Base-by-base conservation (phyloP, 2,888 invertebrate species). In the Lobophora halterata region DNA sequence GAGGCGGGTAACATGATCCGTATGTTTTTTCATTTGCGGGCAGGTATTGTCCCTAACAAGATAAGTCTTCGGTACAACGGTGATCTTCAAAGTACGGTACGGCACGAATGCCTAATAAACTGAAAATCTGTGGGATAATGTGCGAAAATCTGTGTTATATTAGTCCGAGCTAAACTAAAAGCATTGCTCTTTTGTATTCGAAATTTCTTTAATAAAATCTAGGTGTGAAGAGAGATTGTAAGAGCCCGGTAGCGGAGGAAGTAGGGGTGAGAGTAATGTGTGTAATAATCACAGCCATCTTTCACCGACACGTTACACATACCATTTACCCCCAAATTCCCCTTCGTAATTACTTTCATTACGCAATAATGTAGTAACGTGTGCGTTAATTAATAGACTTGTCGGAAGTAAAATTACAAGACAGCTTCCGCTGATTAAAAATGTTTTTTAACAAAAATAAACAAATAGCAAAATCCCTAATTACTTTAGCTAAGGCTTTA, bases 261-360 rank as follows among this genome's bases (percentile, higher is more conserved):
- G 64, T 11, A 26, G 58, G 64, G 72, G 70, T 32, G 47, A 36
- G 46, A 53, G 42, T 77, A 80, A 82, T 79, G 76, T 70, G 70
- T 70, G 79, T 68, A 78, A 80, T 85, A 79, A 80, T 81, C 78
- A 64, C 71, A 61, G 58, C 64, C 76, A 80, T 82, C 71, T 62
- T 65, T 81, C 79, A 77, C 71, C 56, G 52, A 59, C 53, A 58
- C 63, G 65, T 71, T 68, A 70, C 69, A 67, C 68, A 61, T 66
- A 50, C 63, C 66, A 67, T 74, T 67, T 68, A 61, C 69, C 65
- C 52, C 66, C 51, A 53, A 51, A 54, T 63, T 64, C 71, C 68
- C 69, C 61, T 39, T 43, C 49, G 49, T 54, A 56, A 74, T 80
- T 77, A 79, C n/a, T n/a, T n/a, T n/a, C n/a, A 81, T 81, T 78